phyloP scores from a whole-genome alignment of 2,113 vertebrate genomes.

The Xiphorhynchus elegans region DNA sequence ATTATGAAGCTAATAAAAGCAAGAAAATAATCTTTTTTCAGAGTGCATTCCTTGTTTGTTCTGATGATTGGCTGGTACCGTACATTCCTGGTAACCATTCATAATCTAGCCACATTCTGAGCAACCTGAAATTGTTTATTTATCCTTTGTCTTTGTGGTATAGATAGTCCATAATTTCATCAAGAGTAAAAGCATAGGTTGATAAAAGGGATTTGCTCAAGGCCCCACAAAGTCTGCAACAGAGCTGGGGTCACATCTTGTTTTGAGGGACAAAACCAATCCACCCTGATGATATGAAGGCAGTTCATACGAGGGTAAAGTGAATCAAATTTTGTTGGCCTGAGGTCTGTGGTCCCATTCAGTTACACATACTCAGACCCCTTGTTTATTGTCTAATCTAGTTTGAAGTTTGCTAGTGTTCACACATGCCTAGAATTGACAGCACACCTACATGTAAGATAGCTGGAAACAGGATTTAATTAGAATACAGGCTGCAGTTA shows the following conservation, averaged over 20 bases:
- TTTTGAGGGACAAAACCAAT: neutral
- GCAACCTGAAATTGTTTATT: neutral
- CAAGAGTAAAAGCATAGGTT: neutral
- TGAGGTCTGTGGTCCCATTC: neutral
- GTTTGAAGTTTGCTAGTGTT: neutral
- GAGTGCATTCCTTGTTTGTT: neutral
- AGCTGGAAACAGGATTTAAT: neutral
- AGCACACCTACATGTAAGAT: accelerated
- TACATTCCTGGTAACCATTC: neutral
- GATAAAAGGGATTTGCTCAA: neutral
- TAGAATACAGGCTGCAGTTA: neutral
- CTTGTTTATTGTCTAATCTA: neutral
- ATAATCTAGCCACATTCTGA: neutral
- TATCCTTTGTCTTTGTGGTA: neutral
- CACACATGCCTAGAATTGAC: neutral
- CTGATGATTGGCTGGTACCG: neutral
- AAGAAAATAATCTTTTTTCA: neutral
- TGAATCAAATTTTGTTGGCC: neutral
- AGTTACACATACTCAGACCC: neutral
- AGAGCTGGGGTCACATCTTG: neutral
- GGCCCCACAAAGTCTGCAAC: neutral
- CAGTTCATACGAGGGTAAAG: neutral
- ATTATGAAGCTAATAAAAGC: neutral
- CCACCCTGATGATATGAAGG: accelerated
- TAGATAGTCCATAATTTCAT: neutral